A percentile compares a stretch with the other conserved stretches of the same genome.
phyloP scores from a whole-genome alignment of 2,113 vertebrate genomes.

The Lophius piscatorius region DNA sequence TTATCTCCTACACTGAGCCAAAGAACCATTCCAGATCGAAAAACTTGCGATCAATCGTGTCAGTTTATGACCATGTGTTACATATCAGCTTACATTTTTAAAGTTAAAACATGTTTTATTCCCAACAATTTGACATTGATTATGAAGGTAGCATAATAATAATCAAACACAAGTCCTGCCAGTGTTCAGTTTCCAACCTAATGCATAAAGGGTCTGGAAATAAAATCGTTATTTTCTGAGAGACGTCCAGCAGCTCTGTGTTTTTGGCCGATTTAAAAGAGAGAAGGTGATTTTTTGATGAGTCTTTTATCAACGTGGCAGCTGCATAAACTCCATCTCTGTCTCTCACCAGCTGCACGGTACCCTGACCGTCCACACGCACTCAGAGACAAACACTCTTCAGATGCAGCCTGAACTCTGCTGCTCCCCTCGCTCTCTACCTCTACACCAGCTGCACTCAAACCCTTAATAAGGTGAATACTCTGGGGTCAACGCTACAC shows the following conservation, averaged over 20 bases:
- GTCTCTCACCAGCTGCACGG: slow-evolving; percentile 72
- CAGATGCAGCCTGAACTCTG: slow-evolving; percentile 73
- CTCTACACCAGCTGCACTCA: slow-evolving; percentile 78
- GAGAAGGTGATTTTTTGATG: slow-evolving; percentile 61
- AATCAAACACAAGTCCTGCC: slow-evolving; percentile 2
- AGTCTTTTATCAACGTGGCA: slow-evolving; percentile 62
- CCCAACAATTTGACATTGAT: background rate
- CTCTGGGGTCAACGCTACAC: slow-evolving; percentile 64
- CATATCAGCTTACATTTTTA: background rate
- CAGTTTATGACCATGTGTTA: background rate
- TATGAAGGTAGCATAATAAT: slow-evolving; percentile 11
- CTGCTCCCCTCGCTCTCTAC: slow-evolving; percentile 67
- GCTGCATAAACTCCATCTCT: slow-evolving; percentile 74
- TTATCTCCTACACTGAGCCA: slow-evolving; percentile 33
- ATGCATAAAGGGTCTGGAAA: slow-evolving; percentile 13
- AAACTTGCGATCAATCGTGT: slow-evolving; percentile 4
- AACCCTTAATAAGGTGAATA: slow-evolving; percentile 75
- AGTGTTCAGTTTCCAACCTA: background rate
- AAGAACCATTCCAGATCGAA: background rate
- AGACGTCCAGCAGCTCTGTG: slow-evolving; percentile 13
- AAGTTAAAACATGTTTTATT: slow-evolving; percentile 10
- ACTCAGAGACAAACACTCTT: slow-evolving; percentile 77
- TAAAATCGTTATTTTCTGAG: slow-evolving; percentile 16
- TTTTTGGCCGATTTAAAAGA: slow-evolving; percentile 50
- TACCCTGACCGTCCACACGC: slow-evolving; percentile 56